Evolutionary conservation across 2,113 vertebrate species (phyloP).

Genomic region (Spermophilus dauricus): DNA sequence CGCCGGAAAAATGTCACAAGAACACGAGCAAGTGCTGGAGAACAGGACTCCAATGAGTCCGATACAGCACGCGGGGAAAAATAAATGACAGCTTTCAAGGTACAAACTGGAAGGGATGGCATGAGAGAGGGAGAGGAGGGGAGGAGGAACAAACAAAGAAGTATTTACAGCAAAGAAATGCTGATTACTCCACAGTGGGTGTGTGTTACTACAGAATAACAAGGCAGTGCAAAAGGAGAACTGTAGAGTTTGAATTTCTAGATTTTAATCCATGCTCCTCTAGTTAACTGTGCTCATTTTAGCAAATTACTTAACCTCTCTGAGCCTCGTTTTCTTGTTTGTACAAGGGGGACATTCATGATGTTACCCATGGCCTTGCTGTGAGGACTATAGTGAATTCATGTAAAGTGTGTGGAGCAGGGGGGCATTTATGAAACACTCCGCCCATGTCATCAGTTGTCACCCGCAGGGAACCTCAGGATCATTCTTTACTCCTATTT

Average conservation of each 20-base stretch:
- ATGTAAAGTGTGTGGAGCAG: fast-evolving
- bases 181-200: fast-evolving
- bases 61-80: not conserved
- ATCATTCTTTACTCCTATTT: not conserved
- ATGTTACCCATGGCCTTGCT: not conserved
- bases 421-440: not conserved
- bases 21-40: not conserved
- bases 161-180: not conserved
- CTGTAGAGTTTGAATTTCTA: not conserved
- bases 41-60: not conserved
- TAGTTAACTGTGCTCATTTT: not conserved
- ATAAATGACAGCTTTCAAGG: not conserved
- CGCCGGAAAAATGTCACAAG: not conserved
- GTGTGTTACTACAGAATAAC: not conserved
- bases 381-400: not conserved
- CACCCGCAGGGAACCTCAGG: not conserved
- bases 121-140: too few relatives aligned
- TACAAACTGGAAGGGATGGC: not conserved
- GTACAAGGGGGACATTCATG: not conserved
- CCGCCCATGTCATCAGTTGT: not conserved
- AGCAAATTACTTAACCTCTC: not conserved
- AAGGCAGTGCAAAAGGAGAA: too few relatives aligned
- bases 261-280: not conserved
- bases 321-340: not conserved
- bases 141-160: not conserved